Base-by-base conservation (phyloP, 2,113 vertebrate species). In the Ammospiza nelsoni region DNA sequence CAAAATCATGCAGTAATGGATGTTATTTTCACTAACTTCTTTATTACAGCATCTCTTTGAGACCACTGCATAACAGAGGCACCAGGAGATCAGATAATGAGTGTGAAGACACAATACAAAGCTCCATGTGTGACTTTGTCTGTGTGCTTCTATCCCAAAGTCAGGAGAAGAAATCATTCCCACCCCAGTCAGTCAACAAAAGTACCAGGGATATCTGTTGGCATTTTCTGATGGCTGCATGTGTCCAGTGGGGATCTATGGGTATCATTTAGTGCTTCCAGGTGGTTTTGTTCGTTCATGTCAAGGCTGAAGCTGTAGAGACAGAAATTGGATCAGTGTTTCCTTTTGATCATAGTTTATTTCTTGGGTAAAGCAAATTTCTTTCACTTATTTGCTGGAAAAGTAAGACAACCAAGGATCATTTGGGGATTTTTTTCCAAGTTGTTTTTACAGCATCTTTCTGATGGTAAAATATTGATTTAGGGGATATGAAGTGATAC, bases 401-500 rank as follows among this genome's bases (percentile, higher is more conserved):
- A 82, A 49, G 35, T 66, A 69, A 84, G 95, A 80, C 19, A 67
- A 83, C 24, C 28, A 75, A 55, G 7, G 66, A 71, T 48, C 17
- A 31, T 81, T 59, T 44, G 76, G 35, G 41, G 39, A 9, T 15
- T 58, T 20, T 58, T 55, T 52, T 39, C 2, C 73, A 59, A 35
- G 33, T 33, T 82, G 15, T 23, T 87, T 96, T 89, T 84, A 28
- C 28, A 82, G 35, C 48, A 15, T 81, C 48, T 84, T 94, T 48
- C 48, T 76, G 51, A 54, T 95, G 55, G 79, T n/a, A 71, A 78
- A 41, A 17, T 85, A 87, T 14, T 83, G 91, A 93, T 91, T 87
- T 88, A 16, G 81, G 49, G 44, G 59, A 65, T 46, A 37, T 11
- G n/a, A 72, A 91, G 41, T 27, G 72, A 79, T 49, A 90, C 51